A percentile compares a stretch with the other conserved stretches of the same genome.
phyloP scores from a whole-genome alignment of 2,797 vertebrate genomes.

The Leontopithecus rosalia region DNA sequence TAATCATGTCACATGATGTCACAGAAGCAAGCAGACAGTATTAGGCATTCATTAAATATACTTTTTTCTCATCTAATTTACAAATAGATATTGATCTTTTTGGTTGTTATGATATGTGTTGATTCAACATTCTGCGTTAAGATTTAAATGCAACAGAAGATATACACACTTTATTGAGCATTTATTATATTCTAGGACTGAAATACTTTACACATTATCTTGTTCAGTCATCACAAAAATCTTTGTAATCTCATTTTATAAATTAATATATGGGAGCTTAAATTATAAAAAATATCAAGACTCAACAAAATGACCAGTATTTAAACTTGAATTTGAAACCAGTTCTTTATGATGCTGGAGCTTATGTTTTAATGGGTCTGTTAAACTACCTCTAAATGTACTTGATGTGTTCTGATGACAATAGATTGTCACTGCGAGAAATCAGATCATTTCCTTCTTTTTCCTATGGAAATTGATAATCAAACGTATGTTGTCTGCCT shows the following conservation, averaged over 20 bases:
- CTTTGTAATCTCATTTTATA: not conserved
- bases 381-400: not conserved
- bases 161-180: not conserved
- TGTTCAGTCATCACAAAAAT: not conserved
- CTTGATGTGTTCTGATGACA: not conserved
- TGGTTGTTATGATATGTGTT: not conserved
- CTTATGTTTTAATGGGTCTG: not conserved
- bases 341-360: not conserved
- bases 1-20: not conserved
- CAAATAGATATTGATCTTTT: not conserved
- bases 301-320: not conserved
- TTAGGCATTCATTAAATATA: not conserved
- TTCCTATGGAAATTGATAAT: slow-evolving; percentile 1
- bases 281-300: not conserved
- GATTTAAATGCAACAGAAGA: not conserved
- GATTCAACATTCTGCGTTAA: not conserved
- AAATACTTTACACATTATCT: not conserved
- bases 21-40: not conserved
- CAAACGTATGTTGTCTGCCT: not conserved
- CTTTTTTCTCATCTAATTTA: not conserved
- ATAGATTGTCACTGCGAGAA: not conserved
- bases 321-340: not conserved
- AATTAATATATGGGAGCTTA: not conserved
- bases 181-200: not conserved
- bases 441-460: not conserved